Evolutionary conservation across 2,797 vertebrate genomes (phyloP).

Genomic region (Bradypus variegatus): DNA sequence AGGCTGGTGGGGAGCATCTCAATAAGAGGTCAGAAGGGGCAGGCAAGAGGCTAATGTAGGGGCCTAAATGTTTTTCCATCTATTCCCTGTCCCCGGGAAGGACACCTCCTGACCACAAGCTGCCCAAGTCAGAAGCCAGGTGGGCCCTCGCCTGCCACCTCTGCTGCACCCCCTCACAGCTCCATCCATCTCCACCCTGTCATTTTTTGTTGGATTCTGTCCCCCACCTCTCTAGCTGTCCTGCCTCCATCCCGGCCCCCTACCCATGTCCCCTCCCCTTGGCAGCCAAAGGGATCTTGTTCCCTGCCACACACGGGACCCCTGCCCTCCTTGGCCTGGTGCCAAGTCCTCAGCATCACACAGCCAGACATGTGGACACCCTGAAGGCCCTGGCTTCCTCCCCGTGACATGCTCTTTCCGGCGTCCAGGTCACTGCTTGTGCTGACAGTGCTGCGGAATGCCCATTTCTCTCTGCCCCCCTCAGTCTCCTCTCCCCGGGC

Average conservation of each 20-base stretch:
- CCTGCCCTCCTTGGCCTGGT: not conserved
- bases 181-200: not conserved
- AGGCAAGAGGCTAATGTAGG: not conserved
- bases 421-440: fast-evolving
- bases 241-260: not conserved
- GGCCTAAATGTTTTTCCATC: not conserved
- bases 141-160: fast-evolving
- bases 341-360: not conserved
- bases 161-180: not conserved
- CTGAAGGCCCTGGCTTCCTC: fast-evolving
- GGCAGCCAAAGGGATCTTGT: not conserved
- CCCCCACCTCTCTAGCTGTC: not conserved
- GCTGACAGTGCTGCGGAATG: fast-evolving
- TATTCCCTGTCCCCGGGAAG: not conserved
- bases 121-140: not conserved
- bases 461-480: fast-evolving
- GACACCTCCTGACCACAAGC: not conserved
- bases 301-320: not conserved
- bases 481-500: not conserved
- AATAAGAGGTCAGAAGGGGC: fast-evolving
- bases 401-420: fast-evolving
- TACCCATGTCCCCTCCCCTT: fast-evolving
- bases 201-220: not conserved
- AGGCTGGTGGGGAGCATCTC: not conserved
- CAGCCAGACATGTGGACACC: fast-evolving